Evolutionary conservation across 2,888 invertebrate genomes (phyloP).

Genomic region (Troilus luridus): DNA sequence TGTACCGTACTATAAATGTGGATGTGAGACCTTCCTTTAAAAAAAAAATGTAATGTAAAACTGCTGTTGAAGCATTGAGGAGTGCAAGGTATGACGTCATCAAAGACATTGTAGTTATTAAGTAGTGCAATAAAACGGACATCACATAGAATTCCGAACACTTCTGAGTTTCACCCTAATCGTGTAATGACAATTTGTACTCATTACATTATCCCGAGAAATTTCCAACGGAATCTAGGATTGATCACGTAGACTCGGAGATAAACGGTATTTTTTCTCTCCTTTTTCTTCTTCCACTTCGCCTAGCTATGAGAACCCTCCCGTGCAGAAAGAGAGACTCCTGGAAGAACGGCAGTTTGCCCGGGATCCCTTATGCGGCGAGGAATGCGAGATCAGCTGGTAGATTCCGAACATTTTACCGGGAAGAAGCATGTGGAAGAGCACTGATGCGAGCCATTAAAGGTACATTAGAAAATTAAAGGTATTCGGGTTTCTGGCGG

Average conservation of each 20-base stretch:
- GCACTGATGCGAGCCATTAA: conserved; percentile 48
- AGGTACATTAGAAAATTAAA: conserved; percentile 53
- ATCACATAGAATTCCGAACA: neutral
- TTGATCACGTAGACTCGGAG: neutral
- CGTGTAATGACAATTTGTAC: neutral
- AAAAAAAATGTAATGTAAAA: no score
- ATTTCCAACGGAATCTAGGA: neutral
- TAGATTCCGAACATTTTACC: conserved; percentile 29
- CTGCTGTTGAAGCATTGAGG: no score
- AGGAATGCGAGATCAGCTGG: conserved; percentile 31
- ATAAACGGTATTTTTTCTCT: neutral
- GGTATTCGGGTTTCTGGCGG: neutral
- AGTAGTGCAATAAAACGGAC: neutral
- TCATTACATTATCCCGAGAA: conserved; percentile 5
- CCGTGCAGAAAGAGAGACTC: neutral
- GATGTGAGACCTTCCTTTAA: no score
- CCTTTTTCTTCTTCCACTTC: neutral
- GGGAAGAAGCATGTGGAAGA: neutral
- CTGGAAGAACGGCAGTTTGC: neutral
- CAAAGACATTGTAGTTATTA: neutral
- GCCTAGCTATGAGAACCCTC: neutral
- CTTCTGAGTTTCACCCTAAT: neutral
- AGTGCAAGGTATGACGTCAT: neutral
- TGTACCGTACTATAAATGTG: no score
- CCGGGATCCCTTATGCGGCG: neutral